Base-by-base conservation (phyloP, 2,888 invertebrate species). In the Oxystoma pomonae region DNA sequence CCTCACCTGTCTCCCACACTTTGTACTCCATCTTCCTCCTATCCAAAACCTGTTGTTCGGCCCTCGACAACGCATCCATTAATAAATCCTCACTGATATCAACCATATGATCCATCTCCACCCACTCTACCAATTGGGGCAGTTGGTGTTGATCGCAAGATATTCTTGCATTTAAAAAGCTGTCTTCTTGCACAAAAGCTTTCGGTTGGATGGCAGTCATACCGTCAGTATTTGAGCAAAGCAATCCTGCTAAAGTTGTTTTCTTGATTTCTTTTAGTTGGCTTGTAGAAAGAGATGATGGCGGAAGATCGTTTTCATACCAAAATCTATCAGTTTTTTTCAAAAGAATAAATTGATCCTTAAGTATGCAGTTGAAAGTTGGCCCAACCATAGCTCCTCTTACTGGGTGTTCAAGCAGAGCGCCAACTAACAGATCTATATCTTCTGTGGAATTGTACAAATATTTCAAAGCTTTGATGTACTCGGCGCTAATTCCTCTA, bases 221-320 rank as follows among this genome's bases (percentile, higher is more conserved):
- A 35, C 84, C 83, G 58, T 89, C 87, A 1, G 90, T 88, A 62
- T 91, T 88, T 9, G 88, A 87, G 73, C 96, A 96, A 7, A 96
- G 80, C 2, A 94, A 80, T 1, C 92, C 90, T 0, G 94, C 88
- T 0, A 95, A 79, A 0, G 92, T 88, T 0, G 90, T 89, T 74
- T 91, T 91, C 57, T 92, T 86, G 58, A 96, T 87, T 69, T 94
- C 93, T 61, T 87, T 87, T 9, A 96, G 81, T 76, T 95, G 94
- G 58, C 89, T 89, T 64, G 87, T 83, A 0, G 84, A 86, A 67
- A 95, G 85, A 0, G 94, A 90, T 16, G 94, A 93, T 0, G 94
- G 94, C 0, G 94, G 95, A 56, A 95, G 84, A 75, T 96, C 95
- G 76, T 96, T 96, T 79, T 97, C 96, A 75, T 95, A 96, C 95